Evolutionary conservation across 2,113 vertebrate genomes (phyloP), one percentile per base, ranked within the genome.

Genomic region (Percina caprodes): DNA sequence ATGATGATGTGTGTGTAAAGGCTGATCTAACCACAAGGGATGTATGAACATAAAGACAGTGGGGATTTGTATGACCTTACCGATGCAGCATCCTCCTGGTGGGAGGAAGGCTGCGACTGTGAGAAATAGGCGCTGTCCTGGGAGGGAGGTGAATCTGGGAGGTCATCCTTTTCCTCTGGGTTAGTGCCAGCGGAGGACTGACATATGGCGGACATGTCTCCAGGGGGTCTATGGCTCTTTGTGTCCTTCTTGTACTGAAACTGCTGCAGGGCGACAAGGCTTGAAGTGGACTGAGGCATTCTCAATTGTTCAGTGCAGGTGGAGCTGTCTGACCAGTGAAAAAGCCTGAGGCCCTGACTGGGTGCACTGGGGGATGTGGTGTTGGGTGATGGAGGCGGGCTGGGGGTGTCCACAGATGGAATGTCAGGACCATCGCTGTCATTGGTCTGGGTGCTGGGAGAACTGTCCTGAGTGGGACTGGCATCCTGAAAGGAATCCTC

Each of bases 61-160:
- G 18, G n/a, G 71, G 55, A 62, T 49, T 21, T 39, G 16, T 63
- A 10, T 23, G 5, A 66, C 90, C 88, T 2, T 90, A 92, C 93
- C n/a, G 19, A 16, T 2, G 23, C 56, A 14, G 54, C 66, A 3
- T 88, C 82, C 14, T 88, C 83, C 7, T 62, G 56, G 49, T 33
- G 8, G 48, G 58, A 71, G 62, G 68, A 9, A 49, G 91, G 67
- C 79, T 86, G 89, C 2, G 91, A 90, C 85, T 95, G 94, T 24
- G 94, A 95, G 81, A 94, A 94, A 73, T 94, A 95, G 4, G 91
- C 92, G 0, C 94, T 95, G 80, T 95, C 94, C 77, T 42, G 88
- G 14, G 92, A 91, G 0, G 82, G 70, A 1, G 87, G 92, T 0
- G 91, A 90, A 16, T 91, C 91, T 6, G 91, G 79, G 3, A 86